These are phyloP conservation scores for Omphaloscelis lunosa DNA, from an alignment of 2,888 invertebrate species.

Conservation along the genomic window DNA sequence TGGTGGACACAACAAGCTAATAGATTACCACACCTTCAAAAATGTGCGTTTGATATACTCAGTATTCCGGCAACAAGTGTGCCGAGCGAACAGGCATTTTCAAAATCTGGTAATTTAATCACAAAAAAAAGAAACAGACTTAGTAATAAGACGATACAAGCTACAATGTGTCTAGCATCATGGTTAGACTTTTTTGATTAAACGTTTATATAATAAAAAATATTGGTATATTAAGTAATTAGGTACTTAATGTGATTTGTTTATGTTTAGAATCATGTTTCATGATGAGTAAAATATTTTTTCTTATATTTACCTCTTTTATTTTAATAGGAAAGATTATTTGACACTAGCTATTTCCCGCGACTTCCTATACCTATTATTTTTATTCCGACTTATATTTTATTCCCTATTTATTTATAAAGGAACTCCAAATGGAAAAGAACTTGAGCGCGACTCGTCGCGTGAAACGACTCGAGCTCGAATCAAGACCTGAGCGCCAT, in stretches of 20 bases:
- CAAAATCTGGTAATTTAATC: conserved; percentile 6
- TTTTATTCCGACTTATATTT: conserved; percentile 6
- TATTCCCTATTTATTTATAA: conserved; percentile 2
- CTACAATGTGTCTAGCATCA: not conserved
- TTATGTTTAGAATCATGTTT: not conserved
- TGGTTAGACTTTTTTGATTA: conserved; percentile 4
- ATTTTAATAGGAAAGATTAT: conserved; percentile 3
- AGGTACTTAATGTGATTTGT: not conserved
- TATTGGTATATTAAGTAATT: conserved; percentile 3
- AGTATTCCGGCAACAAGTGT: conserved; percentile 4
- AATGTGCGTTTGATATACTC: not conserved
- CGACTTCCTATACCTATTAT: conserved; percentile 3
- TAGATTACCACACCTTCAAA: no score
- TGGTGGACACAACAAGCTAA: no score
- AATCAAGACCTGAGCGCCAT: not conserved
- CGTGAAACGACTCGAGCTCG: conserved; percentile 2
- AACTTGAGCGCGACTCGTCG: conserved; percentile 3
- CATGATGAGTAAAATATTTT: conserved; percentile 2
- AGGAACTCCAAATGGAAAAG: conserved; percentile 2
- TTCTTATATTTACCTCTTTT: not conserved
- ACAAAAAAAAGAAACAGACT: conserved; percentile 7
- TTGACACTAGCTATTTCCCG: conserved; percentile 3
- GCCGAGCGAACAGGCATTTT: conserved; percentile 1
- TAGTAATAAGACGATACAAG: not conserved
- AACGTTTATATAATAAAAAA: not conserved